These are phyloP conservation scores for Tanypteryx hageni DNA, from an alignment of 2,888 invertebrate species.

Conservation along the genomic window DNA sequence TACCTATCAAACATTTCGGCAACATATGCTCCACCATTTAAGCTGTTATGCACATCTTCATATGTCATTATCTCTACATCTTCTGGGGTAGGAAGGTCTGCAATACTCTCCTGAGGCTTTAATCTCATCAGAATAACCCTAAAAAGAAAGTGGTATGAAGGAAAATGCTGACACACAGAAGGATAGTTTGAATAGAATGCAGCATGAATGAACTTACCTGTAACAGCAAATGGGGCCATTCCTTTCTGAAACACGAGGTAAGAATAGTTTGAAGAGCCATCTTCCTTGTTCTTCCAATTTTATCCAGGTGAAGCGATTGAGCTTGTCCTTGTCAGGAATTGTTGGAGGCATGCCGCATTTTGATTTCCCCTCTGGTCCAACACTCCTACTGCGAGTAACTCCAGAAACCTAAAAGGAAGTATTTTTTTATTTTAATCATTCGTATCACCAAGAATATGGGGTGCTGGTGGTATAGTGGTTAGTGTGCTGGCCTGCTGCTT, in stretches of 20 bases:
- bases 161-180: conserved; percentile 14
- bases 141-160: conserved; percentile 67
- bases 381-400: conserved; percentile 85
- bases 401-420: conserved; percentile 79
- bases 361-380: conserved; percentile 81
- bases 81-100: conserved; percentile 83
- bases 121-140: conserved; percentile 88
- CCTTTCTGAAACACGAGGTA: conserved; percentile 88
- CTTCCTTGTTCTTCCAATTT: conserved; percentile 81
- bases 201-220: conserved; percentile 74
- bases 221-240: conserved; percentile 94
- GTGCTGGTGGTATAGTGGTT: no score
- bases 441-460: no score
- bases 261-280: conserved; percentile 81
- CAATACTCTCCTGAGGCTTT: conserved; percentile 79
- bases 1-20: conserved; percentile 90
- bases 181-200: not conserved
- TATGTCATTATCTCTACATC: conserved; percentile 85
- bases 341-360: conserved; percentile 85
- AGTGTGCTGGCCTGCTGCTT: no score
- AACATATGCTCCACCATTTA: conserved; percentile 85
- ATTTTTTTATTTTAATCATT: not conserved
- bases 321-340: conserved; percentile 81
- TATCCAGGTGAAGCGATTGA: conserved; percentile 77
- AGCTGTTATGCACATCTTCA: conserved; percentile 84